Base-by-base conservation (phyloP, 2,888 invertebrate species). In the Drosophila pseudotalamancana region DNA sequence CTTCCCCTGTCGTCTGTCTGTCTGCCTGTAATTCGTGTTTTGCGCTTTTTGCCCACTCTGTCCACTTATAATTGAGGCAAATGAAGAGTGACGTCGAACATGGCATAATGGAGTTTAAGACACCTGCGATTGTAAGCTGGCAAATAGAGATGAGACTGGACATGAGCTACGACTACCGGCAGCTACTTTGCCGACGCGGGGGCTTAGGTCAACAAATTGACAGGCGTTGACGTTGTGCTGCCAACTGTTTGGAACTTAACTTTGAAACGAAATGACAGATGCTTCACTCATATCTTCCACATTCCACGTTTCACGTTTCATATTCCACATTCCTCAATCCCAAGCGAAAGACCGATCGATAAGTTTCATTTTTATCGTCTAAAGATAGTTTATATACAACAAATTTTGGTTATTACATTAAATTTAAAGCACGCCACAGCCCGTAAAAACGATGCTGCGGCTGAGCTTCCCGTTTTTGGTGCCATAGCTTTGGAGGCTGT, bases 41-140 rank as follows among this genome's bases (percentile, higher is more conserved):
- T 56, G 53, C 37, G 27, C 42, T 51, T 37, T 37, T 8, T 12
- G 3, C 16, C 3, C 18, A 14, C 19, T 14, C 35, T 21, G 2
- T n/a, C 40, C 59, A 59, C 69, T 69, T 70, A 68, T 88, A 87
- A 87, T 86, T 89, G 86, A 70, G 77, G 75, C 79, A 89, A 89
- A 89, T 89, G 69, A 89, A 86, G 89, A 89, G 74, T 88, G 89
- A 89, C 89, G 61, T 72, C 68, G 77, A 87, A 89, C 89, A 89
- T 53, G 64, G 77, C 67, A 78, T 86, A 89, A 89, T 88, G 84
- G 88, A 88, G 88, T 89, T 83, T 53, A 74, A 75, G 79, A 66
- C 70, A 87, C 80, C 82, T 72, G 50, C 76, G 64, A 45, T 64
- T 57, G 66, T 64, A 56, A 50, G 46, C 19, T 42, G 65, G 56